Evolutionary conservation across 2,888 invertebrate genomes (phyloP), one percentile per base, ranked within the genome.

Genomic region (Xylota segnis): DNA sequence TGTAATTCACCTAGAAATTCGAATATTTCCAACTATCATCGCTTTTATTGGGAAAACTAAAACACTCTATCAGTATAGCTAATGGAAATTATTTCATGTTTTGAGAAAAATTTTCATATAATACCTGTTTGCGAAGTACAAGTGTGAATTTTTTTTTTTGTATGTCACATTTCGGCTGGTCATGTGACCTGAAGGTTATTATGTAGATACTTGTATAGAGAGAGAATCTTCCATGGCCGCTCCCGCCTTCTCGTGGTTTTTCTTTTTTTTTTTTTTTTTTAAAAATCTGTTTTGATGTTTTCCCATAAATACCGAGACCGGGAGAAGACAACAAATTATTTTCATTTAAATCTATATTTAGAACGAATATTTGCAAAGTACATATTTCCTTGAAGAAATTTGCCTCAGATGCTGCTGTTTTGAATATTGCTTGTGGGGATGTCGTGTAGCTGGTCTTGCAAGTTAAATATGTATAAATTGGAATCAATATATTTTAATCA

Each of bases 101-200:
- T 18, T 59, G 7, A 34, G 29, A 1, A 5, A 12, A 27, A 16
- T 10, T 66, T 43, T 37, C 1, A 23, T 16, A 23, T 10, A 32
- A n/a, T 40, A 14, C 27, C 5, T 2, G 16, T 29, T 56, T 43
- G 45, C 5, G 9, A 23, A 9, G n/a, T n/a, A 16, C 29, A 47
- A 40, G 52, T 59, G 71, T 59, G 71, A 1, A 47, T 37, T 52
- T 37, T 68, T 14, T 40, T 45, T 58, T 61, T 65, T 61, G 32
- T 66, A 32, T 23, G 58, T 66, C 54, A 40, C 16, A 43, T 50
- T 86, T 81, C n/a, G 47, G 61, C 32, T 56, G 68, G 76, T 86
- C 86, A 86, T 76, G 81, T 86, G 86, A 86, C 68, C 70, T 68
- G 81, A 86, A 84, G 75, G 81, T 84, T 84, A 78, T 78, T 68